Base-by-base conservation (phyloP, 35 echinoderm and acorn worm genomes). In the Acanthaster planci region DNA sequence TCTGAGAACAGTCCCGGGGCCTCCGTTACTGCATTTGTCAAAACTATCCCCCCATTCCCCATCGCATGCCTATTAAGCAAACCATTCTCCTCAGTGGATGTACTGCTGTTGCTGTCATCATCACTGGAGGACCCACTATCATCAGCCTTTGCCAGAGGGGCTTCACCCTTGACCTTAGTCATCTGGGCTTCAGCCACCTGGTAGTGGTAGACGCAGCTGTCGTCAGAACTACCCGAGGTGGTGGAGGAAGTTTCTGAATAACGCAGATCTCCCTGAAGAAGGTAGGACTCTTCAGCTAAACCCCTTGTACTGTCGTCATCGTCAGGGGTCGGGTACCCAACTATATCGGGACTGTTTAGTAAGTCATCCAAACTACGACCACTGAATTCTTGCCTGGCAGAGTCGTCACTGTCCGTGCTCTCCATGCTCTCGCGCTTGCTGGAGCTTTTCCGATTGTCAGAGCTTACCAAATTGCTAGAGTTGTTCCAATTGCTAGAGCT, bases 121-220 rank as follows among this genome's bases (percentile, higher is more conserved):
- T 87, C 88, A 42, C 88, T 90, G 0, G 87, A 86, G 80, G 79
- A 82, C 15, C 87, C 79, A 2, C 58, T 38, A 8, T 42, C 64
- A 23, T 72, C 64, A 2, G 22, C 64, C 64, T 27, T 26, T 0
- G 64, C 64, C 64, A 72, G 34, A 12, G 64, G 64, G 2, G 64
- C 64, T 6, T 21, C 64, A 0, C 64, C 64, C 64, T 72, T 72
- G 8, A 72, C 34, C 23, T 72, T 72, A 10, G 64, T 72, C 64
- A 72, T 72, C 7, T 90, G 76, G 57, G 93, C 93, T 26, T 90
- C 93, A 36, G 90, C 81, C 7, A 95, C 84, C 40, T 95, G 87
- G 68, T 95, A 95, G 80, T 95, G 93, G 84, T 95, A 95, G 37
- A 95, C 85, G 64, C 89, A 87, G 32, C 90, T 86, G 54, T 95